Evolutionary conservation across 35 echinoderm and acorn worm species (phyloP).

Genomic region (Chiridota heheva): DNA sequence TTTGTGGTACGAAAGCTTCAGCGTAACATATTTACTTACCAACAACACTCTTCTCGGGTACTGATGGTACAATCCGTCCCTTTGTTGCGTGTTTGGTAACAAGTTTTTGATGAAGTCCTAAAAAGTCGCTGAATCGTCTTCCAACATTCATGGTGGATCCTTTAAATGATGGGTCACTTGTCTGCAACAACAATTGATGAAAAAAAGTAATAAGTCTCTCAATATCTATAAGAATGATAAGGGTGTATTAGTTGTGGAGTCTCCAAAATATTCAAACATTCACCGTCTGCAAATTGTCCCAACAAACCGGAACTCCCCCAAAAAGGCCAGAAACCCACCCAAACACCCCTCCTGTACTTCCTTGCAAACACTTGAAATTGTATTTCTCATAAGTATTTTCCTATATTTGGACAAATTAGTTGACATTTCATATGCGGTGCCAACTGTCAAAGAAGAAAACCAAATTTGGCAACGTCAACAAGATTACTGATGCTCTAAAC

Average conservation of each 20-base stretch:
- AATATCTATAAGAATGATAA: no score
- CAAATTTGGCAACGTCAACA: no score
- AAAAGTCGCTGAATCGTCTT: slow-evolving; percentile 92
- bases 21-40: slow-evolving; percentile 38
- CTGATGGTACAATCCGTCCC: slow-evolving; percentile 89
- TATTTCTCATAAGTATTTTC: no score
- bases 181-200: slow-evolving; percentile 39
- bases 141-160: slow-evolving; percentile 66
- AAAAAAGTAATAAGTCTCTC: background rate
- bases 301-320: background rate
- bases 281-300: no score
- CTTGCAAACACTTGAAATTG: no score
- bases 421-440: no score
- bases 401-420: no score
- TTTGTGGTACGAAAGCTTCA: no score
- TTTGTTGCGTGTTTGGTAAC: slow-evolving; percentile 68
- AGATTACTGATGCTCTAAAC: no score
- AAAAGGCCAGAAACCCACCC: no score
- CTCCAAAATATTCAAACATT: background rate
- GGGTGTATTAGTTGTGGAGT: background rate
- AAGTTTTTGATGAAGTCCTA: slow-evolving; percentile 92
- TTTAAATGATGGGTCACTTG: slow-evolving; percentile 86
- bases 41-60: slow-evolving; percentile 98
- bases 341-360: no score
- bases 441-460: no score